Evolutionary conservation across 2,888 invertebrate genomes (phyloP).

Genomic region (Tenthredo distinguenda): DNA sequence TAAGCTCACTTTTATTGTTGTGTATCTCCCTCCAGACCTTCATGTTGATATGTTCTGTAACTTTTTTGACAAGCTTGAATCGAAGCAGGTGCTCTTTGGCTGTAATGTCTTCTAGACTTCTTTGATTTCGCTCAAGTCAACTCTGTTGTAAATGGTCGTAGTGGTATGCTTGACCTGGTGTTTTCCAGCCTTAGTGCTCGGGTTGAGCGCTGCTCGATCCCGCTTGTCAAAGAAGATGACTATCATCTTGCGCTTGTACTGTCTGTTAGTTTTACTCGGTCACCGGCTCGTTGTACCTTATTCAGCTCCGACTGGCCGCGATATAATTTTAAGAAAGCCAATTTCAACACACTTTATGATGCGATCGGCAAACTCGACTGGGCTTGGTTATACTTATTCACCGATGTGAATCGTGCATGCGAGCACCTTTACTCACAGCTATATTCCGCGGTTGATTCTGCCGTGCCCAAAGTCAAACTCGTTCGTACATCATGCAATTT

Average conservation of each 20-base stretch:
- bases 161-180: not conserved
- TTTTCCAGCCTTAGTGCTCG: not conserved
- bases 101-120: not conserved
- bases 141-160: not conserved
- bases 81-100: too few species aligned
- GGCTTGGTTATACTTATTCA: not conserved
- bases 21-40: not conserved
- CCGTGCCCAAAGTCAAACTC: not conserved
- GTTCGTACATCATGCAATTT: not conserved
- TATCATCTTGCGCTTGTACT: not conserved
- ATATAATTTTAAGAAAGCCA: slow-evolving; percentile 2
- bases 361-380: not conserved
- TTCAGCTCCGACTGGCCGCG: not conserved
- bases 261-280: not conserved
- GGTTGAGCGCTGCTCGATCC: not conserved
- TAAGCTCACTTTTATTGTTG: not conserved
- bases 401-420: not conserved
- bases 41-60: not conserved
- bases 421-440: not conserved
- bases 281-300: not conserved
- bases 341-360: not conserved
- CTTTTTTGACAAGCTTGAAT: not conserved
- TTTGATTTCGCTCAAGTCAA: not conserved
- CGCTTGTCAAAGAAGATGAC: not conserved
- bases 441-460: not conserved